Evolutionary conservation across 2,888 invertebrate species (phyloP), one percentile per base, ranked within the genome.

Genomic region (Antitype chi): DNA sequence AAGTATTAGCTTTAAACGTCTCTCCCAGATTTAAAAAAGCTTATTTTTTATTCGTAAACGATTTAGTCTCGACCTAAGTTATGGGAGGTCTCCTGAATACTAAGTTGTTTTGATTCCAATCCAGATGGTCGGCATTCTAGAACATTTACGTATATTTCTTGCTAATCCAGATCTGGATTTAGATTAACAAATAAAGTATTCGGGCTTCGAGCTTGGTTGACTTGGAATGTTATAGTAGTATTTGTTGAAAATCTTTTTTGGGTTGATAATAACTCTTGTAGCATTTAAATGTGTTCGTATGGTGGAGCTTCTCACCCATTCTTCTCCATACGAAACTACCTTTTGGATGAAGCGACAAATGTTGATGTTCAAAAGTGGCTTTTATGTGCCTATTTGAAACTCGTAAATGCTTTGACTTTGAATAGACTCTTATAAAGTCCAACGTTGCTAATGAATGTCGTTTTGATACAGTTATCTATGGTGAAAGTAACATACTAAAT

Each of bases 11-110:
- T 74, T 79, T 32, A 62, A 77, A 64, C 57, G 43, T 38, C 38
- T 57, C 32, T 47, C 17, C 38, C 32, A 67, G 62, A 80, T 84
- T 84, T 74, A 59, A 74, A 38, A 62, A 25, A 55, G 62, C 55
- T 47, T 74, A 74, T 82, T 80, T 81, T 82, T 86, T 81, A 78
- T 81, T 72, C 67, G 70, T 66, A 84, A 85, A 73, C 76, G 81
- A 62, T 81, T 86, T 67, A 81, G 69, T 62, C 59, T 13, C 47
- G 53, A 70, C 80, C 52, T 63, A 68, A 80, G 71, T 72, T 57
- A 69, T 47, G 20, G 68, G 9, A 49, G 43, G 32, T 60, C 25
- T 9, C n/a, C 23, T 62, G 82, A 75, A 84, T 82, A 82, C 80
- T 67, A 80, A 82, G 85, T 75, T 72, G 79, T 78, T 66, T 66